Conservation (phyloP, 2,113 vertebrate species). For the Malurus melanocephalus region DNA sequence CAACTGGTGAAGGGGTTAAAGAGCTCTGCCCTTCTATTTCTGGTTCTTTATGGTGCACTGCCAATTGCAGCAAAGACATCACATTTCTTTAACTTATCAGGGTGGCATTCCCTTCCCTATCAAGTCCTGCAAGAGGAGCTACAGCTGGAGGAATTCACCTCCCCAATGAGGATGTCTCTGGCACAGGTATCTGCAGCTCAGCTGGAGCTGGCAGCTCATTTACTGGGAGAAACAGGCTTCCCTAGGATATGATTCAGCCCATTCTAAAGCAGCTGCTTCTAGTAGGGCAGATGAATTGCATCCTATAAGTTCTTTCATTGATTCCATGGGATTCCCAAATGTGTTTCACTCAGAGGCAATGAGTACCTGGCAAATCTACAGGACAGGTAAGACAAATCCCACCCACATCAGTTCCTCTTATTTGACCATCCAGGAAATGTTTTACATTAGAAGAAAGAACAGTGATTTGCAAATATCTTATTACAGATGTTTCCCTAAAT, state of each 20-base stretch:
- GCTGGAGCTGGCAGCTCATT: background rate
- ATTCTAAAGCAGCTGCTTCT: background rate
- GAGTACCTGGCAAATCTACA: background rate
- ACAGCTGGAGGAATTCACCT: background rate
- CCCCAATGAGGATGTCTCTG: background rate
- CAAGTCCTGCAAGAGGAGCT: background rate
- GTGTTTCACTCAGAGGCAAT: background rate
- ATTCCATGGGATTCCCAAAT: no score
- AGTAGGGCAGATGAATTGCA: background rate
- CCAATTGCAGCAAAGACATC: background rate
- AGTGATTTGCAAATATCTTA: background rate
- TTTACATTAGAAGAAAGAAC: background rate
- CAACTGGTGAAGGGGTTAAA: background rate
- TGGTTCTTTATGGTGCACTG: accelerated
- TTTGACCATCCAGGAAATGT: background rate
- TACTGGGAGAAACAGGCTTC: background rate
- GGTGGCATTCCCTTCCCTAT: background rate
- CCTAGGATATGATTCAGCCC: background rate
- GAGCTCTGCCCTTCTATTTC: background rate
- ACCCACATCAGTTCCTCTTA: background rate
- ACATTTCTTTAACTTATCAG: accelerated
- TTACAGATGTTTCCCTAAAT: background rate
- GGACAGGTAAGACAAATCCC: background rate
- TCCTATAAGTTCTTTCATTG: background rate
- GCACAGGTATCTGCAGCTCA: background rate